These are phyloP conservation scores for Epistrophe grossulariae DNA, from an alignment of 2,888 invertebrate species.

Conservation along the genomic window DNA sequence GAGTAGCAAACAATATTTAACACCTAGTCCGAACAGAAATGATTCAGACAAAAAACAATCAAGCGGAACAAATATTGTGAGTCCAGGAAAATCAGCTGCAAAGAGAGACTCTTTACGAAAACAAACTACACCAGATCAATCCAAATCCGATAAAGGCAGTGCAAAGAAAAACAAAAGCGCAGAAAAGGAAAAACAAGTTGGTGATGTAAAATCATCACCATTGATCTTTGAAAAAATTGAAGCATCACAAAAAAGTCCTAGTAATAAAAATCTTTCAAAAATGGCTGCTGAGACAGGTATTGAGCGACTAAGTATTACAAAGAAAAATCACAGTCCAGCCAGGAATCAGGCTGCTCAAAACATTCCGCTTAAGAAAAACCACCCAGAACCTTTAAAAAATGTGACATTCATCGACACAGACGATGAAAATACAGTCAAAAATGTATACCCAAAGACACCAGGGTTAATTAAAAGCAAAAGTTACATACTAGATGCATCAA, in stretches of 20 bases:
- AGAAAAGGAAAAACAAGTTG: background rate
- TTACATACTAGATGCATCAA: constrained; percentile 66
- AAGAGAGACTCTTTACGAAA: background rate
- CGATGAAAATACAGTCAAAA: constrained; percentile 73
- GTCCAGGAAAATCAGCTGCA: constrained; percentile 6
- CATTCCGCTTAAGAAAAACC: constrained; percentile 16
- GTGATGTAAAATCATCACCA: background rate
- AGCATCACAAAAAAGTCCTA: background rate
- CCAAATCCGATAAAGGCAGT: background rate
- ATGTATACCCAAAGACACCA: constrained; percentile 79
- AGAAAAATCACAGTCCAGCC: constrained; percentile 32
- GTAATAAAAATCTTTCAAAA: background rate
- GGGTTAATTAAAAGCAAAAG: constrained; percentile 75
- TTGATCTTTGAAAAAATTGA: background rate
- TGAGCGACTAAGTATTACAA: background rate
- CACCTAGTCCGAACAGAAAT: background rate
- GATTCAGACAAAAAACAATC: background rate
- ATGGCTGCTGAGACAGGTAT: background rate
- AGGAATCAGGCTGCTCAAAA: constrained; percentile 1
- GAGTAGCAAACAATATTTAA: background rate
- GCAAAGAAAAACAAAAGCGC: constrained; percentile 2
- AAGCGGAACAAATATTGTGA: background rate
- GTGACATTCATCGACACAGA: constrained; percentile 77
- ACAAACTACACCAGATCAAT: background rate
- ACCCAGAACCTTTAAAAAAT: constrained; percentile 51